These are phyloP conservation scores for Apis florea DNA, from an alignment of 1,140 invertebrate genomes.

Conservation along the genomic window DNA sequence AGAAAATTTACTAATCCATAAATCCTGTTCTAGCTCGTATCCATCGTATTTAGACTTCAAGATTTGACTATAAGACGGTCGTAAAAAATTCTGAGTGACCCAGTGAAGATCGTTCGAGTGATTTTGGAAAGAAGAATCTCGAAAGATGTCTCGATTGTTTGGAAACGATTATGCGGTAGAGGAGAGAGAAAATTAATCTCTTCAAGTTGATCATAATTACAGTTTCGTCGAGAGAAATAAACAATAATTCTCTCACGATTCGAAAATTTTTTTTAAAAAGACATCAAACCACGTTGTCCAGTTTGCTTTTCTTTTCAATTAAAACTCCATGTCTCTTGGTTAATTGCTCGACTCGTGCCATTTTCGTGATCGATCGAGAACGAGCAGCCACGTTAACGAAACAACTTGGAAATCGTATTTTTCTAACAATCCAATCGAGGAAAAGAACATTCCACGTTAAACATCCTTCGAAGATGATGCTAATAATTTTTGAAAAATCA, in stretches of 20 bases:
- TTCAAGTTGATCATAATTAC: no score
- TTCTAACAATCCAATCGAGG: neutral
- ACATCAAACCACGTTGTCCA: neutral
- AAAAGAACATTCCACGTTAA: neutral
- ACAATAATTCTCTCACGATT: neutral
- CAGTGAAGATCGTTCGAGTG: no score
- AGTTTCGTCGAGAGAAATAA: neutral
- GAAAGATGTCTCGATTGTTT: no score
- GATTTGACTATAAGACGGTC: no score
- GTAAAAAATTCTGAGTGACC: no score
- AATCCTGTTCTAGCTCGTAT: slow-evolving; percentile 43
- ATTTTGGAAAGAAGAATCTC: no score
- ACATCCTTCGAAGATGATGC: neutral
- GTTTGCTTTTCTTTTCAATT: neutral
- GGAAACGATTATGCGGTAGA: no score
- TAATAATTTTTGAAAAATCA: neutral
- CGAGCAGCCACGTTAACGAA: neutral
- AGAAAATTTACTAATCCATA: slow-evolving; percentile 59
- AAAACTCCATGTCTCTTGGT: neutral
- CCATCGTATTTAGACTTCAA: no score
- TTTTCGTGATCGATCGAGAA: neutral
- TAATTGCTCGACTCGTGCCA: neutral
- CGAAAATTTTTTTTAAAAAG: neutral
- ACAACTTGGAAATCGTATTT: neutral
- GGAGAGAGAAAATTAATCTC: no score